Base-by-base conservation (phyloP, 2,888 invertebrate genomes). In the Amiota mariae region DNA sequence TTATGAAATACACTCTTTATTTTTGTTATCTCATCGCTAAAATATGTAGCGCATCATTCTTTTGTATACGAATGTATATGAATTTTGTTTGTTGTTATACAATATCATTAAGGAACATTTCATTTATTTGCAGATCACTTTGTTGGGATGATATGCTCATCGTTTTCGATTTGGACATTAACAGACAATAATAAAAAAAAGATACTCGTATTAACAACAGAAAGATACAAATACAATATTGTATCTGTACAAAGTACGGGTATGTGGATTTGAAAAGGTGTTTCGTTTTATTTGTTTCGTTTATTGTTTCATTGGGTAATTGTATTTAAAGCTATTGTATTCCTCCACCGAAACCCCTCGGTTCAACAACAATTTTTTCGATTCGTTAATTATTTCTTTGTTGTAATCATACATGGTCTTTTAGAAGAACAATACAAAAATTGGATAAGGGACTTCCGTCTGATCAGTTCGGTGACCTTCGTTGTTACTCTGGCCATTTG, bases 21-120 rank as follows among this genome's bases (percentile, higher is more conserved):
- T 36, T 72, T 74, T 71, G 71, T 72, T 49, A 47, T 59, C 54
- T 72, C 48, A 70, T 74, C 59, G 67, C 68, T 12, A 18, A 57
- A 8, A 47, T 24, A 20, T n/a, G 46, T 66, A 18, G 70, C n/a
- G 47, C 56, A 46, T 70, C 66, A 47, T 73, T 56, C 56, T 11
- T 51, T 61, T 47, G 12, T 63, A 48, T 36, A 48, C 11, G n/a
- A n/a, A n/a, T n/a, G 1, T 24, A 24, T 24, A 47, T 70, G 54
- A 68, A 59, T 56, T 49, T 36, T 73, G 56, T 49, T 36, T 73
- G 56, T 72, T 72, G 63, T 75, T 51, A 36, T 36, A 2, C 3
- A 2, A 71, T 59, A 84, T 83, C 82, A 83, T 83, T 83, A 83
- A 81, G 81, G 81, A 80, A 82, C 82, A 82, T 82, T 82, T 84